phyloP scores from a whole-genome alignment of 2,888 invertebrate genomes.

The Bellardia pandia region DNA sequence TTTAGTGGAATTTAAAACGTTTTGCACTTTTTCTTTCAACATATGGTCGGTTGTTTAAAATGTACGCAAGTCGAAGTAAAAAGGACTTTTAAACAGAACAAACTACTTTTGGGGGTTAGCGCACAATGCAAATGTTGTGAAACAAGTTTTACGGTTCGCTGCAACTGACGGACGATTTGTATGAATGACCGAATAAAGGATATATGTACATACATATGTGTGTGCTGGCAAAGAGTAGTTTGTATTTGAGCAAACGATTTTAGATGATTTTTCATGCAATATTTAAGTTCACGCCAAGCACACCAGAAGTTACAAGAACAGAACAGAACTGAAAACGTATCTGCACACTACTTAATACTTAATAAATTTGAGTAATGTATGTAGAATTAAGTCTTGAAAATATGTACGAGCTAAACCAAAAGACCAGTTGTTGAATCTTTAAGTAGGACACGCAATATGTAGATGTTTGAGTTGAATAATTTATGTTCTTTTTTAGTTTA shows the following conservation, averaged over 20 bases:
- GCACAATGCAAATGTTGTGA: slow-evolving; percentile 62
- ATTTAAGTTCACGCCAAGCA: slow-evolving; percentile 36
- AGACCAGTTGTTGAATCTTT: slow-evolving; percentile 49
- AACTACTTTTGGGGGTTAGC: slow-evolving; percentile 26
- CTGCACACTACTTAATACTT: slow-evolving; percentile 2
- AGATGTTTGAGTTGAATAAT: background rate
- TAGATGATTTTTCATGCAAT: slow-evolving; percentile 53
- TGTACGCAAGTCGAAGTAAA: slow-evolving; percentile 11
- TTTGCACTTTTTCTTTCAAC: slow-evolving; percentile 27
- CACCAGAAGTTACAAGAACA: slow-evolving; percentile 22
- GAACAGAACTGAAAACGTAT: background rate
- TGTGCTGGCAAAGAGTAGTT: background rate
- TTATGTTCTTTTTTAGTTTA: slow-evolving; percentile 18
- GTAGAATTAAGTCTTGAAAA: background rate
- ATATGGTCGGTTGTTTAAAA: slow-evolving; percentile 37
- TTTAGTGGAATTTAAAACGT: slow-evolving; percentile 39
- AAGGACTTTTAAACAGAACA: slow-evolving; percentile 21
- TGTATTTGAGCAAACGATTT: slow-evolving; percentile 23
- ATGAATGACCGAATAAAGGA: slow-evolving; percentile 57
- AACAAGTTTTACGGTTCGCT: slow-evolving; percentile 80
- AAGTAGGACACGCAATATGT: slow-evolving; percentile 53
- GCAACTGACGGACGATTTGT: slow-evolving; percentile 79
- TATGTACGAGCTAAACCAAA: background rate
- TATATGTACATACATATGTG: background rate
- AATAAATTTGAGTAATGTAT: slow-evolving; percentile 35